Base-by-base conservation (phyloP, 2,113 vertebrate species). In the Hemicordylus capensis region DNA sequence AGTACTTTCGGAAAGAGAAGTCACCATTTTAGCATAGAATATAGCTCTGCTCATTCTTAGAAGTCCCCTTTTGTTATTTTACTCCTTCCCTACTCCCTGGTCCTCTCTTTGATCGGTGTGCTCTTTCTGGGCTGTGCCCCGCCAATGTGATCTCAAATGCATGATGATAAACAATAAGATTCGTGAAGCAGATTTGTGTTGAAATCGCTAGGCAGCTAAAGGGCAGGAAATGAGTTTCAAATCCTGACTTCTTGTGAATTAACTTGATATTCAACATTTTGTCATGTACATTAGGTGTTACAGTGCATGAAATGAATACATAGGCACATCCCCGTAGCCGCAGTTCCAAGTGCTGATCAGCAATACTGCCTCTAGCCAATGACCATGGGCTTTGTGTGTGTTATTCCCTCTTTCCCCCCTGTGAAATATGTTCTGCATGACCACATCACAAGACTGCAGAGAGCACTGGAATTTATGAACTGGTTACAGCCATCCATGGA, bases 291-390 rank as follows among this genome's bases (percentile, higher is more conserved):
- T 94, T 94, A 90, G 93, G 90, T 93, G 94, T 95, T 95, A 94
- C 56, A 95, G 93, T 92, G 94, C 94, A 95, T 95, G 94, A 95
- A 95, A 95, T 95, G 95, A 95, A 95, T 95, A 94, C 93, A 94
- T 77, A 93, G 94, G 93, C 93, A 92, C 93, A 92, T 94, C 87
- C 87, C 90, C 86, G 88, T 88, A 37, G 90, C 83, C 93, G 90
- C 95, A 91, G 90, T 74, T 93, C 83, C 90, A 78, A 90, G 89
- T 78, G 77, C 88, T 89, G 89, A 93, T 93, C 34, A 73, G 91
- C 92, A 94, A 88, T 76, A 82, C 83, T 75, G 91, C 95, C 93
- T 94, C 90, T 76, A 93, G 93, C 93, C 90, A 93, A 76, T 91
- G 91, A 90, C 76, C 76, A 93, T 91, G 75, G 81, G 84, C 84